Evolutionary conservation across 2,113 vertebrate species (phyloP), one percentile per base, ranked within the genome.

Genomic region (Centropus bengalensis): DNA sequence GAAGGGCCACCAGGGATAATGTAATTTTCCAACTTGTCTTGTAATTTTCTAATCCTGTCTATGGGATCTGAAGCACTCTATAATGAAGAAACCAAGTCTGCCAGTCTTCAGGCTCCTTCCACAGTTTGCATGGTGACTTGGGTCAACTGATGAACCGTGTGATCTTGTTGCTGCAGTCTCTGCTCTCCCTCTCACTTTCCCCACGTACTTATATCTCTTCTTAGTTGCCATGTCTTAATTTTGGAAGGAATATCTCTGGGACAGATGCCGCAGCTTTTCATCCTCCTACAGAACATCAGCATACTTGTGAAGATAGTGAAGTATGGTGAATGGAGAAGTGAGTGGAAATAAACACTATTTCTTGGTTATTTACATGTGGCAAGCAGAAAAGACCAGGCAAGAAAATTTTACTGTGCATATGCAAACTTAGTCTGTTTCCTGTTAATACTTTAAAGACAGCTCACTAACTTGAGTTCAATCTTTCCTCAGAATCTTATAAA

Each of bases 71-170:
- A 85, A 80, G 20, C 8, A 13, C 33, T 44, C 27, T 7, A 15
- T 18, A 27, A 85, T 9, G 19, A 63, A 26, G 12, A 30, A 86
- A 55, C 30, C 28, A 17, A 24, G 18, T 22, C 27, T 67, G 32
- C 19, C 9, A 38, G 70, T 88, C 78, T 67, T 44, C 33, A 64
- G 24, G 24, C n/a, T 70, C 12, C 24, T 88, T 8, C n/a, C 26
- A 8, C 9, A 71, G 36, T 56, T 44, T 47, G 9, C 40, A 33
- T 18, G 23, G 20, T 40, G 20, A 75, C 24, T 64, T 15, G 23
- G 7, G 15, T 54, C 5, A 2, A 27, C 3, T 33, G 23, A 76
- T 0, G 2, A 71, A 56, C 14, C 21, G 9, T 26, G 22, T 5
- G 17, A 64, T 45, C 18, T 76, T 51, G 28, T 3, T 38, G 26